phyloP scores from a whole-genome alignment of 2,888 invertebrate genomes.

The Hydrotaea diabolus region DNA sequence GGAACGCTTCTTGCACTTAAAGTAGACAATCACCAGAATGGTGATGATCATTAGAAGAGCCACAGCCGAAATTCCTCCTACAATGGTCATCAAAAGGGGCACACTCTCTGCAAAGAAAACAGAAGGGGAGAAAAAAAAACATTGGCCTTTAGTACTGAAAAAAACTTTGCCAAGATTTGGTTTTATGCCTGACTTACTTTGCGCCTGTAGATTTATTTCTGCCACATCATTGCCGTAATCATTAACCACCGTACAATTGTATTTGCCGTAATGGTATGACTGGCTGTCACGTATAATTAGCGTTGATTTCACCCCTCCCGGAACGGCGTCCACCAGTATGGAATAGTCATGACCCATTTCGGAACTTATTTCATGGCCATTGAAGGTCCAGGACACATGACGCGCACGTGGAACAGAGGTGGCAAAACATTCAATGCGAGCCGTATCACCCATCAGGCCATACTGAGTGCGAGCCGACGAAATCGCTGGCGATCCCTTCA shows the following conservation, averaged over 20 bases:
- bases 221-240: slow-evolving; percentile 93
- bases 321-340: slow-evolving; percentile 87
- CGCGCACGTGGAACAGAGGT: slow-evolving; percentile 94
- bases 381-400: slow-evolving; percentile 92
- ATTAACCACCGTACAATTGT: slow-evolving; percentile 96
- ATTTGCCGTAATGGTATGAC: slow-evolving; percentile 93
- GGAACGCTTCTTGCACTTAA: slow-evolving; percentile 82
- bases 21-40: slow-evolving; percentile 90
- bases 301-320: slow-evolving; percentile 93
- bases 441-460: slow-evolving; percentile 90
- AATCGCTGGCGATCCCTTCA: slow-evolving; percentile 91
- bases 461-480: slow-evolving; percentile 91
- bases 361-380: slow-evolving; percentile 90
- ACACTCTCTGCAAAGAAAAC: slow-evolving; percentile 85
- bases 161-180: too few species aligned
- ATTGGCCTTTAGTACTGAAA: too few species aligned
- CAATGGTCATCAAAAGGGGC: slow-evolving; percentile 90
- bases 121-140: too few species aligned
- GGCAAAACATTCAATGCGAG: slow-evolving; percentile 93
- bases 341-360: slow-evolving; percentile 88
- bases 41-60: slow-evolving; percentile 91
- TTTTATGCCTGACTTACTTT: slow-evolving; percentile 88
- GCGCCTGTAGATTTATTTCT: slow-evolving; percentile 91
- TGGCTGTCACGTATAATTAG: slow-evolving; percentile 93
- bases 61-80: slow-evolving; percentile 89